Conservation (phyloP, 2,113 vertebrate genomes). For the Heterocephalus glaber region DNA sequence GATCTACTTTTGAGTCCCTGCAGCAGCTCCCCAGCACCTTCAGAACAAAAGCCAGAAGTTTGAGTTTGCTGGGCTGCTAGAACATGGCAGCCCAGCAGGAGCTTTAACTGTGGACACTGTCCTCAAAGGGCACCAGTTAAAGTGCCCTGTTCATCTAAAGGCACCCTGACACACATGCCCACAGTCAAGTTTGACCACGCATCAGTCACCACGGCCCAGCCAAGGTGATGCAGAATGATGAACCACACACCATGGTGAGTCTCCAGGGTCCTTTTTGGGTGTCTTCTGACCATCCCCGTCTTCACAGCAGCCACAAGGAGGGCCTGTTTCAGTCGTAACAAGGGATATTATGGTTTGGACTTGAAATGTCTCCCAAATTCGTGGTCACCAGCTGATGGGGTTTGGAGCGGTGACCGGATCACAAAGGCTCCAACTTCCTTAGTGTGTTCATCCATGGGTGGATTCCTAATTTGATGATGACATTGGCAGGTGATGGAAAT, state of each 20-base stretch:
- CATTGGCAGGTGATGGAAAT: neutral
- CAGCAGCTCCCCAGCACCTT: neutral
- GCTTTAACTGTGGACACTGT: neutral
- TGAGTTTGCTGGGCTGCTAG: rapidly evolving
- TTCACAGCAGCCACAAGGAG: neutral
- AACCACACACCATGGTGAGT: neutral
- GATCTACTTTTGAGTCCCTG: neutral
- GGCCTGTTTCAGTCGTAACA: neutral
- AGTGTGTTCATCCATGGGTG: neutral
- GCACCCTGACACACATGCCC: no score
- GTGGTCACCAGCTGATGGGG: neutral
- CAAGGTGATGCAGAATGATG: neutral
- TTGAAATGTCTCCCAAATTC: neutral
- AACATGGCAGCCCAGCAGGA: neutral
- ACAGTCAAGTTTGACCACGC: neutral
- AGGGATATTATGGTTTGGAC: neutral
- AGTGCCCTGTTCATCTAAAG: neutral
- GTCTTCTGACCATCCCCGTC: neutral
- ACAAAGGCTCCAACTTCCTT: neutral
- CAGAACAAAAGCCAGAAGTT: rapidly evolving
- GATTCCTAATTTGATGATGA: neutral
- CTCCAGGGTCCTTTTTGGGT: neutral
- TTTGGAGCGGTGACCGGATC: neutral
- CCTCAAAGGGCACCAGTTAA: neutral
- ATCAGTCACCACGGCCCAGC: neutral